Conservation (phyloP, 2,888 invertebrate species). For the Euzetes globulus region DNA sequence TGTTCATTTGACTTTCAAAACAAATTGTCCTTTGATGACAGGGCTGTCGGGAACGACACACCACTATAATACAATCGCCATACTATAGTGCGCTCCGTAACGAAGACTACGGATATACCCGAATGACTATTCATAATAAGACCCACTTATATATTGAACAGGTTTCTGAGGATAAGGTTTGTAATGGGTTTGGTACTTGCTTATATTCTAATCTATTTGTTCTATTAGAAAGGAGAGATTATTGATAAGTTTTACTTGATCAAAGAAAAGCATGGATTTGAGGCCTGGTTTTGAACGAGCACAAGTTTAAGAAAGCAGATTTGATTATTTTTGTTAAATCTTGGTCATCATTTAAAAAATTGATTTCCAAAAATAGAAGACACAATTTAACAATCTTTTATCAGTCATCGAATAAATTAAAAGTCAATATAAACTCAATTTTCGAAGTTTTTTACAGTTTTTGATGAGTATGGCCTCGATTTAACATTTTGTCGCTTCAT, state of each 20-base stretch:
- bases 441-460: no score
- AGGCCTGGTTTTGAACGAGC: no score
- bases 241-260: background rate
- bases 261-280: background rate
- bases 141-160: slow-evolving; percentile 86
- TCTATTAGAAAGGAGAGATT: background rate
- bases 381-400: no score
- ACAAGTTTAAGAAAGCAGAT: no score
- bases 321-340: no score
- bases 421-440: no score
- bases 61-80: slow-evolving; percentile 60
- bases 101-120: slow-evolving; percentile 83
- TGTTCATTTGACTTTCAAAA: no score
- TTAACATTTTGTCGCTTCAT: no score
- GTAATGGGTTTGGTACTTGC: background rate
- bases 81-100: slow-evolving; percentile 78
- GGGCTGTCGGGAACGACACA: slow-evolving; percentile 79
- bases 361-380: no score
- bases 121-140: slow-evolving; percentile 64
- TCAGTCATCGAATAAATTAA: no score
- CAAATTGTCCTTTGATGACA: slow-evolving; percentile 45
- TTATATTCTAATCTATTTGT: background rate
- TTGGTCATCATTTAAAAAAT: no score
- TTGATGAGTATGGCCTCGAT: no score
- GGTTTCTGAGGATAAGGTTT: slow-evolving; percentile 51